Conservation (phyloP, 2,888 invertebrate species). For the Pammene aurita region DNA sequence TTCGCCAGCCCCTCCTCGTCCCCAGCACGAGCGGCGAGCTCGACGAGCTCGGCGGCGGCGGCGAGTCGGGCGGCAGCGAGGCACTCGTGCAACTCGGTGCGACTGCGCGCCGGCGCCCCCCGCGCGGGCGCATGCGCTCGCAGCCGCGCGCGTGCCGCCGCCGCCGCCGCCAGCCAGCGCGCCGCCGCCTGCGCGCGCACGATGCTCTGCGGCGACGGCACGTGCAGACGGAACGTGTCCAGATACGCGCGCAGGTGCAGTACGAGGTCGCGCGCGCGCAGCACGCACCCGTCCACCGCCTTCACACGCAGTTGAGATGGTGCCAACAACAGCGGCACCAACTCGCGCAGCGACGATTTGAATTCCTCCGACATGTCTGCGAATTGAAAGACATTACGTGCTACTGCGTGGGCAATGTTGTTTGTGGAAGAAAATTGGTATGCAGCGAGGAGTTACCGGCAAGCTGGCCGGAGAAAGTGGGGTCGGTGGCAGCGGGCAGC, state of each 20-base stretch:
- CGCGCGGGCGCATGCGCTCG: neutral
- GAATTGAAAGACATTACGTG: too few species aligned
- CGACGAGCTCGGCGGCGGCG: neutral
- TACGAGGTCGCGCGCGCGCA: too few species aligned
- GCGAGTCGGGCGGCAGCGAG: neutral
- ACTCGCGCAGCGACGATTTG: constrained; percentile 87
- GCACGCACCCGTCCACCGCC: too few species aligned
- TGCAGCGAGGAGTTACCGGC: constrained; percentile 65
- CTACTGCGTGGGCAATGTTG: too few species aligned
- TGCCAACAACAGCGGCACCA: constrained; percentile 92
- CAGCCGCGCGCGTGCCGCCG: constrained; percentile 17
- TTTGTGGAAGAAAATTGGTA: too few species aligned
- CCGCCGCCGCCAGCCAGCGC: constrained; percentile 20
- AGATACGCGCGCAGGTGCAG: constrained; percentile 89
- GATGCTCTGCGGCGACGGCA: constrained; percentile 92
- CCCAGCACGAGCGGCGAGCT: neutral
- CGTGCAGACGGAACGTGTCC: constrained; percentile 94
- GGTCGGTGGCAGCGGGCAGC: constrained; percentile 92
- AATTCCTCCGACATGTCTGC: constrained; percentile 94
- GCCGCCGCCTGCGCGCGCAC: constrained; percentile 17
- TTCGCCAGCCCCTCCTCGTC: neutral
- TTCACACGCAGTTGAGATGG: constrained; percentile 93
- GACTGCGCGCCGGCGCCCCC: constrained; percentile 15
- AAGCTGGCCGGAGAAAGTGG: constrained; percentile 94
- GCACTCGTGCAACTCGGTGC: constrained; percentile 7